Evolutionary conservation across 2,888 invertebrate species (phyloP), one percentile per base, ranked within the genome.

Genomic region (Chymomyza caudatula): DNA sequence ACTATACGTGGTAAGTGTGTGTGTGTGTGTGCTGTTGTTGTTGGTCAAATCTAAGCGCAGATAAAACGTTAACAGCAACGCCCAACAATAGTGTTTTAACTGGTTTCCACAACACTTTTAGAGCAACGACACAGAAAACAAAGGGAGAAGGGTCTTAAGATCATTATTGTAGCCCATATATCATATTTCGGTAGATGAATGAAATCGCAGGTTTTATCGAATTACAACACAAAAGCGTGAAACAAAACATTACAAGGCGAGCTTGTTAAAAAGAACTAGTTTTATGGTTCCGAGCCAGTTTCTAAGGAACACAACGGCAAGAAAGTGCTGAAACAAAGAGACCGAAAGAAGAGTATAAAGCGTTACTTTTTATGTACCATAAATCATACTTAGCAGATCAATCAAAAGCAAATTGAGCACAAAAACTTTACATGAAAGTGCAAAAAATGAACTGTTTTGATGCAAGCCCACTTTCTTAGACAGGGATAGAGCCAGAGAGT

Each of bases 41-140:
- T 44, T 63, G 29, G 65, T 59, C 49, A 64, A 76, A 78, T 78
- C 71, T 71, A 71, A 69, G 54, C 29, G 19, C 23, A 76, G 77
- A 78, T 78, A 76, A 71, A 71, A 71, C 51, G 56, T 65, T 67
- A 68, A n/a, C n/a, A n/a, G n/a, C n/a, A n/a, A n/a, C n/a, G n/a
- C n/a, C n/a, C n/a, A n/a, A n/a, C n/a, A n/a, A n/a, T n/a, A n/a
- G n/a, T n/a, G n/a, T n/a, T n/a, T n/a, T n/a, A n/a, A n/a, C n/a
- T n/a, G n/a, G n/a, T n/a, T n/a, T n/a, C n/a, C n/a, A n/a, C n/a
- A n/a, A n/a, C n/a, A n/a, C n/a, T n/a, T n/a, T n/a, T n/a, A n/a
- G n/a, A n/a, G n/a, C n/a, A n/a, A n/a, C 11, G 29, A 1, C 29
- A 37, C 11, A 37, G 29, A 37, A 37, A 37, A 37, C 29, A 37